Percentiles rank a stretch among this genome's conserved stretches.
Conservation (phyloP, 1,140 invertebrate genomes). For the Melanaphis sacchari region DNA sequence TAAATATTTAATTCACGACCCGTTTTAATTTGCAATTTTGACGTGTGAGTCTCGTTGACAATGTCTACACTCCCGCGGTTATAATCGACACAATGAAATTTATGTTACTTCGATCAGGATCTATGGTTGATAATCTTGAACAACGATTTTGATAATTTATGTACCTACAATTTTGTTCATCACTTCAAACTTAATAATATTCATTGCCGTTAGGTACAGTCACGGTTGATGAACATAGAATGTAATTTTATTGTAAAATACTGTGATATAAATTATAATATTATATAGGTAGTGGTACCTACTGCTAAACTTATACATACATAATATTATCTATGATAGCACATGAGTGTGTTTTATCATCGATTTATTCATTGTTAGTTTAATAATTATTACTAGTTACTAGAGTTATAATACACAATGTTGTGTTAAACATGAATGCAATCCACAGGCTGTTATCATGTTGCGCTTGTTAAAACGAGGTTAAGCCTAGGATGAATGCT, state of each 20-base stretch:
- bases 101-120: neutral
- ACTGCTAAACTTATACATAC: no score
- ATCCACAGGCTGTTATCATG: neutral
- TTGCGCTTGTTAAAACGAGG: neutral
- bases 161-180: neutral
- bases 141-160: neutral
- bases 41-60: neutral
- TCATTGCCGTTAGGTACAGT: neutral
- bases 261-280: no score
- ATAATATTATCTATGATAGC: neutral
- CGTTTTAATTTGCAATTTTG: neutral
- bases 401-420: no score
- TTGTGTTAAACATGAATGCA: neutral
- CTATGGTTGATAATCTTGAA: neutral
- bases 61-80: neutral
- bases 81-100: neutral
- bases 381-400: no score
- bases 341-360: neutral
- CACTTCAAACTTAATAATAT: neutral
- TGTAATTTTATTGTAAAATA: neutral
- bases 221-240: neutral
- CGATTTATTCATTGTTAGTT: no score
- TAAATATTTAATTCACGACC: neutral
- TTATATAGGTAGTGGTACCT: no score
- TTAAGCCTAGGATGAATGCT: neutral